These are phyloP conservation scores for Drosophila dunni DNA, from an alignment of 1,140 invertebrate species.

Conservation along the genomic window DNA sequence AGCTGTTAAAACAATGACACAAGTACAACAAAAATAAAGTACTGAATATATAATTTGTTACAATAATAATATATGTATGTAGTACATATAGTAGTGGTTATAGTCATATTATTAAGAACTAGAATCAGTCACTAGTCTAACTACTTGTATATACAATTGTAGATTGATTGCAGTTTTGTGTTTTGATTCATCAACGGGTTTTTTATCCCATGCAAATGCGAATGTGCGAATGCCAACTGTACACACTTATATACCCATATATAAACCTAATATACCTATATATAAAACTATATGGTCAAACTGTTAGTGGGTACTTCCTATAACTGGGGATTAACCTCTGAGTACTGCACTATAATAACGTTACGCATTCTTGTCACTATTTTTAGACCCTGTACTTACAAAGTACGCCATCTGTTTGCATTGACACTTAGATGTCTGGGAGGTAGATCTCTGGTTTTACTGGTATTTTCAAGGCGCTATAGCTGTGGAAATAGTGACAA, in stretches of 20 bases:
- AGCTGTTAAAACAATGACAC: constrained; percentile 38
- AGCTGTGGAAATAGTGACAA: too few relatives aligned
- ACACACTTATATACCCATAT: neutral
- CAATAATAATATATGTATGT: neutral
- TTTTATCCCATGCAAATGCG: constrained; percentile 14
- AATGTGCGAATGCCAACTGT: constrained; percentile 4
- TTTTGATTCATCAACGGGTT: constrained; percentile 41
- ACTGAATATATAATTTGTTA: neutral
- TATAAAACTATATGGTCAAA: neutral
- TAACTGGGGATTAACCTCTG: neutral
- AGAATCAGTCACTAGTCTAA: neutral
- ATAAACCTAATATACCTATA: too few relatives aligned
- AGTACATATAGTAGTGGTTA: neutral
- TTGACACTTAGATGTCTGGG: too few relatives aligned
- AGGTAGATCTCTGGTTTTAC: too few relatives aligned
- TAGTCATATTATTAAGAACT: neutral
- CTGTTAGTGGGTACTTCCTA: constrained; percentile 7
- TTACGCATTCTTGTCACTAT: neutral
- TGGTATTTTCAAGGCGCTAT: too few relatives aligned
- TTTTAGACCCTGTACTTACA: neutral
- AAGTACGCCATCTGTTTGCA: too few relatives aligned
- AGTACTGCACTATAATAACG: neutral
- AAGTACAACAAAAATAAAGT: constrained; percentile 1
- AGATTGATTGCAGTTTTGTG: neutral
- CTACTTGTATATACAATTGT: neutral